These are phyloP conservation scores for Lepidurus apus DNA, from an alignment of 1,140 invertebrate species.

Conservation along the genomic window DNA sequence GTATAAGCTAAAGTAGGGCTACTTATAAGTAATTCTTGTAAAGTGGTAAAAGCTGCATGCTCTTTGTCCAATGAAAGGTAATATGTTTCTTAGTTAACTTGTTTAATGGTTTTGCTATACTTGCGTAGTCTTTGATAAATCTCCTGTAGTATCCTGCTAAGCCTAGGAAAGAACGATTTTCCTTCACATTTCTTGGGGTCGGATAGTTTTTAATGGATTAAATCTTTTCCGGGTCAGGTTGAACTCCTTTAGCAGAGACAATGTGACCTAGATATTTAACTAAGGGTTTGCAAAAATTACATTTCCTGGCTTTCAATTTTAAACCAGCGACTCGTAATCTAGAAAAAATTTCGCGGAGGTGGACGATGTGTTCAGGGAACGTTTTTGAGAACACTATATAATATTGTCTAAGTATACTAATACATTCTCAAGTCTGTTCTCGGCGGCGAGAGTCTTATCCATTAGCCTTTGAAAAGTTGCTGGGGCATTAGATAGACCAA, in stretches of 20 bases:
- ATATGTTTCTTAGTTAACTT: not conserved
- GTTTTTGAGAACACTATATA: not conserved
- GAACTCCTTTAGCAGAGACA: not conserved
- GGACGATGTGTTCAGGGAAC: not conserved
- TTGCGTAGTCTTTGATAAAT: constrained; percentile 40
- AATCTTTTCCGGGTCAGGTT: constrained; percentile 30
- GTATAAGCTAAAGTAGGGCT: not conserved
- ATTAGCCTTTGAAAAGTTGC: constrained; percentile 46
- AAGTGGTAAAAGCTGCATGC: not conserved
- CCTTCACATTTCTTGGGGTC: constrained; percentile 33
- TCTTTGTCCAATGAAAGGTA: not conserved
- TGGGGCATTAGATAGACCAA: constrained; percentile 46
- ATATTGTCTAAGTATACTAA: constrained; percentile 6
- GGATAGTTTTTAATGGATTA: constrained; percentile 29
- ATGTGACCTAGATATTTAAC: not conserved
- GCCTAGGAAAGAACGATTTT: constrained; percentile 41
- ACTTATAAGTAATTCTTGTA: not conserved
- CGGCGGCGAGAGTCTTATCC: constrained; percentile 39
- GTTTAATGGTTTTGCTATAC: constrained; percentile 36
- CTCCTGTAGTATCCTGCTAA: constrained; percentile 43
- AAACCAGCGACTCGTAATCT: not conserved
- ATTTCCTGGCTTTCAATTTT: constrained; percentile 1
- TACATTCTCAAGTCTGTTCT: not conserved
- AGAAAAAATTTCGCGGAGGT: constrained; percentile 18
- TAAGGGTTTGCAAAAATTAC: not conserved